These are phyloP conservation scores for Tetramorium parvispinum DNA, from an alignment of 1,140 invertebrate species.

Conservation along the genomic window DNA sequence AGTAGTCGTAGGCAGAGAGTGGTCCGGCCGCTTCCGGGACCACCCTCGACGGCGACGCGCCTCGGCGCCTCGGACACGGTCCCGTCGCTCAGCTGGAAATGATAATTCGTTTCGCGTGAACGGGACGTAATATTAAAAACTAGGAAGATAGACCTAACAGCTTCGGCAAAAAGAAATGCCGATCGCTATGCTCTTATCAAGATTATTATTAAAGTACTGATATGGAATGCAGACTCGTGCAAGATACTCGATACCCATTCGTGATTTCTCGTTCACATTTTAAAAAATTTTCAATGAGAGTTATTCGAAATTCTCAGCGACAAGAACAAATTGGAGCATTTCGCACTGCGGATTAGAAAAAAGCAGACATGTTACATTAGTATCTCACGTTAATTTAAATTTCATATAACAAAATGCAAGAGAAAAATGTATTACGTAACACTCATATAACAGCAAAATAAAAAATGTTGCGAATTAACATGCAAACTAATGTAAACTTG, in stretches of 20 bases:
- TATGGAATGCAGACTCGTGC: neutral
- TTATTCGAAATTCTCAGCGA: neutral
- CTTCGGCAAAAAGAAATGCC: neutral
- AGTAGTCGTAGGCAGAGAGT: slow-evolving; percentile 85
- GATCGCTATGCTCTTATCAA: neutral
- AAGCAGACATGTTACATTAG: neutral
- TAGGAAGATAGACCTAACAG: neutral
- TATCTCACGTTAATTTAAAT: slow-evolving; percentile 17
- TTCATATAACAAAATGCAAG: neutral
- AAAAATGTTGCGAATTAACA: neutral
- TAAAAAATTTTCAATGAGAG: neutral
- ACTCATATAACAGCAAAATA: neutral
- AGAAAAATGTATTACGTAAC: neutral
- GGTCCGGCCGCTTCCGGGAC: slow-evolving; percentile 86
- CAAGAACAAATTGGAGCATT: neutral
- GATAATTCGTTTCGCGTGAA: neutral
- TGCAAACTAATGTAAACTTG: neutral
- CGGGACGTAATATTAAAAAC: neutral
- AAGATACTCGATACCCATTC: neutral
- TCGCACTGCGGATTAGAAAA: neutral
- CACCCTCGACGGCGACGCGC: slow-evolving; percentile 85
- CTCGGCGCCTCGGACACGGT: slow-evolving; percentile 83
- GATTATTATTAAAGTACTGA: neutral
- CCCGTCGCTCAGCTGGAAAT: slow-evolving; percentile 83
- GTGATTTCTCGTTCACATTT: neutral